Conservation (phyloP, 1,140 invertebrate genomes). For the Bombyx mandarina region DNA sequence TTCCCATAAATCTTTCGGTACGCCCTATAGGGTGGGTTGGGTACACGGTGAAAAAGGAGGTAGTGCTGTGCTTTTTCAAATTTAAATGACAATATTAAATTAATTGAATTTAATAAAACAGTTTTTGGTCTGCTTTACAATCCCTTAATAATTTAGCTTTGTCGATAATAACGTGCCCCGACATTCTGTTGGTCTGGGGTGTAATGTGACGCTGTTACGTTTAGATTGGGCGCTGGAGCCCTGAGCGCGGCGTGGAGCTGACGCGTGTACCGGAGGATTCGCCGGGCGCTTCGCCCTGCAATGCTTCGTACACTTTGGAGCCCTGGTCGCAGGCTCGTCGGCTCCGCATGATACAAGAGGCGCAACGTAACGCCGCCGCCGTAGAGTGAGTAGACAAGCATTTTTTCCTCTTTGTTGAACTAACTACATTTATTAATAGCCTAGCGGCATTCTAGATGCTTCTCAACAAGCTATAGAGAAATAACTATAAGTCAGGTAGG, state of each 20-base stretch:
- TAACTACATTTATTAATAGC: no score
- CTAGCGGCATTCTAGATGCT: no score
- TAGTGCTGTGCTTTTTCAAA: no score
- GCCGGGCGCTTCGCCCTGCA: slow-evolving; percentile 17
- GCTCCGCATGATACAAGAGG: slow-evolving; percentile 57
- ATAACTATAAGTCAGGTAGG: no score
- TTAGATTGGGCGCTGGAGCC: slow-evolving; percentile 50
- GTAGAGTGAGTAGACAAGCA: slow-evolving; percentile 22
- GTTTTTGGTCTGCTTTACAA: not conserved
- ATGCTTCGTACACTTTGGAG: slow-evolving; percentile 45
- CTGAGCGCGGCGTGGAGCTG: slow-evolving; percentile 54
- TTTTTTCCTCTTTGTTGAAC: no score
- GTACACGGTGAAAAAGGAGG: no score
- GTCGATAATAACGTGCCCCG: not conserved
- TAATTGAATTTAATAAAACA: not conserved
- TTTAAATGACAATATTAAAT: not conserved
- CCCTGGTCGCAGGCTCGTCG: slow-evolving; percentile 56
- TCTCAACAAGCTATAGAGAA: no score
- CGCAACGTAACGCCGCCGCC: slow-evolving; percentile 32
- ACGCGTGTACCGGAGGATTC: slow-evolving; percentile 30
- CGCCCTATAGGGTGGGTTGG: no score
- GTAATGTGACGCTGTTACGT: no score
- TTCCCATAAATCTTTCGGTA: no score
- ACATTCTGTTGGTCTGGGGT: no score
- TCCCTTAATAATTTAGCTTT: not conserved